Conservation (phyloP, 2,797 vertebrate species). For the Phaenicophaeus curvirostris region DNA sequence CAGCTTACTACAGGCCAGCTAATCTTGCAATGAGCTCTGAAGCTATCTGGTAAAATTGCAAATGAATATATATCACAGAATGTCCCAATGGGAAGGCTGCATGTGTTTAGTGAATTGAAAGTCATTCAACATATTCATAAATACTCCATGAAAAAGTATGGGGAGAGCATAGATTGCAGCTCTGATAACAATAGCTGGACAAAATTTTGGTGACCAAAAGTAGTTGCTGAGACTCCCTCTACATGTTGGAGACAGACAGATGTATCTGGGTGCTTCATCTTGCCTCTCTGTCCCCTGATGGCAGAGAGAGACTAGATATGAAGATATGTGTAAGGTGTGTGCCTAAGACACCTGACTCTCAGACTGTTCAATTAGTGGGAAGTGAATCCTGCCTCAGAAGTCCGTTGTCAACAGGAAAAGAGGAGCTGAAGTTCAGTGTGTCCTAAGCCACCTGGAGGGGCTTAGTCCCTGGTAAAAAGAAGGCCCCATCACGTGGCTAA, state of each 20-base stretch:
- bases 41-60: not conserved
- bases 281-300: not conserved
- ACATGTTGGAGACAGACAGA: not conserved
- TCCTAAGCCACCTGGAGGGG: not conserved
- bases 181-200: not conserved
- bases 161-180: not conserved
- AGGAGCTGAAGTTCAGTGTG: not conserved
- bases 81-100: not conserved
- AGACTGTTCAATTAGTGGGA: not conserved
- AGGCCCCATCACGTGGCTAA: not conserved
- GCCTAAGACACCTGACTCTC: not conserved
- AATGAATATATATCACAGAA: not conserved
- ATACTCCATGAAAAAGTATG: not conserved
- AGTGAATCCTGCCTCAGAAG: not conserved
- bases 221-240: not conserved
- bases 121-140: not conserved
- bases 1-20: not conserved
- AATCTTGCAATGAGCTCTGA: not conserved
- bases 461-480: not conserved
- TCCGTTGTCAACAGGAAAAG: not conserved
- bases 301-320: not conserved
- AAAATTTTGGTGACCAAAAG: not conserved
- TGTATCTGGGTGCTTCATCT: not conserved
- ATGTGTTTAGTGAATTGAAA: not conserved
- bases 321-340: not conserved